A percentile compares a stretch with the other conserved stretches of the same genome.
Conservation (phyloP, 2,888 invertebrate genomes). For the Oligia strigilis region DNA sequence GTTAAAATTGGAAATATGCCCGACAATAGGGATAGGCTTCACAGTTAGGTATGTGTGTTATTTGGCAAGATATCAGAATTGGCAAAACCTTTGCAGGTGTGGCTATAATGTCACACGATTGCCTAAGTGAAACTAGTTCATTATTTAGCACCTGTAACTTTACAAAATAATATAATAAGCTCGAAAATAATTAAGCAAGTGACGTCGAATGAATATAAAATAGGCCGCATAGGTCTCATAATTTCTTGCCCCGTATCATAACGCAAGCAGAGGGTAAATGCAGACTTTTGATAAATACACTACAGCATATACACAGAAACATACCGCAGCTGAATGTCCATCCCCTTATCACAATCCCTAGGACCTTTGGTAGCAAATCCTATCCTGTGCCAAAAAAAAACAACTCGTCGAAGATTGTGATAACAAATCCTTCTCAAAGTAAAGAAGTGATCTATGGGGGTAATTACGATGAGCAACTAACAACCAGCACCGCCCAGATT, state of each 20-base stretch:
- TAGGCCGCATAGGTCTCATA: neutral
- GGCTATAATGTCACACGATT: neutral
- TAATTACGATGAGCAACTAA: constrained; percentile 34
- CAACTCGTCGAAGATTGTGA: neutral
- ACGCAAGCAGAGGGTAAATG: neutral
- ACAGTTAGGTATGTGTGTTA: neutral
- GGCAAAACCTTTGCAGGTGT: neutral
- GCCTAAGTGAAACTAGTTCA: neutral
- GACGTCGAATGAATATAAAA: neutral
- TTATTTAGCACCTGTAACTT: neutral
- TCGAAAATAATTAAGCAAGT: too few relatives aligned
- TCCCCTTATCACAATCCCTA: neutral
- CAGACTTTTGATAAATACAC: neutral
- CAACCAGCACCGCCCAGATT: constrained; percentile 14
- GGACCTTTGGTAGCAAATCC: neutral
- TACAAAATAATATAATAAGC: too few relatives aligned
- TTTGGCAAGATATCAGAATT: constrained; percentile 13
- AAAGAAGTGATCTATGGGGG: constrained; percentile 19
- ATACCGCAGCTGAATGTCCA: neutral
- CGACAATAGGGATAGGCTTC: neutral
- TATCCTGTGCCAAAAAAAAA: neutral
- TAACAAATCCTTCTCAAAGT: neutral
- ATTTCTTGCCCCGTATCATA: neutral
- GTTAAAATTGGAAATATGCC: neutral
- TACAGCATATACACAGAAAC: neutral